A percentile compares a stretch with the other conserved stretches of the same genome.
Conservation (phyloP, 2,113 vertebrate genomes). For the Labrus mixtus region DNA sequence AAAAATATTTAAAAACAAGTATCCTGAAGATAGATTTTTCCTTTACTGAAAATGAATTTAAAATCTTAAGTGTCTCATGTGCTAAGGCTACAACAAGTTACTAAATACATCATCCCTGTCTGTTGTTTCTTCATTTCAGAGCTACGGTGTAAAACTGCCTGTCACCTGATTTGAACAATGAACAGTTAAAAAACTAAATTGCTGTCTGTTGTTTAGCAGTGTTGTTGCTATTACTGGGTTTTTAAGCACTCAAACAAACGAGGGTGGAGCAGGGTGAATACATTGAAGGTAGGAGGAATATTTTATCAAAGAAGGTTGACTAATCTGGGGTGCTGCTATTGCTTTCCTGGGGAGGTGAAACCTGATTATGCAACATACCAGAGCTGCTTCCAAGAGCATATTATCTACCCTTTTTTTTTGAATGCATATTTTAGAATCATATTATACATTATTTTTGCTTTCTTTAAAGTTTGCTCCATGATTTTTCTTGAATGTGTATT, state of each 20-base stretch:
- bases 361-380: conserved; percentile 21
- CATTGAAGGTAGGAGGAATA: conserved; percentile 38
- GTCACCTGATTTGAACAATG: no score
- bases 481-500: not conserved
- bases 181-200: no score
- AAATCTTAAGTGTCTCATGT: no score
- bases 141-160: no score
- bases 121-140: no score
- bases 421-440: conserved; percentile 38
- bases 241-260: not conserved
- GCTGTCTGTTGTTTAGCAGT: no score
- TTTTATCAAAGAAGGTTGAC: conserved; percentile 8
- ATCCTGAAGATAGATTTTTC: no score
- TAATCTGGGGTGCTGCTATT: conserved; percentile 1
- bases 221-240: no score
- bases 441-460: conserved; percentile 18
- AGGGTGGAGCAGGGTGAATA: conserved; percentile 1
- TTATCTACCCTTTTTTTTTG: conserved; percentile 18
- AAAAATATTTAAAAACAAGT: no score
- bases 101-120: no score
- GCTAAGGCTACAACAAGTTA: no score
- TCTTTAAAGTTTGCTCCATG: conserved; percentile 1
- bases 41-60: no score
- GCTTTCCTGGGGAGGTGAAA: not conserved
- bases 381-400: conserved; percentile 6